Base-by-base conservation (phyloP, 1,140 invertebrate species). In the Alviniconcha marisindica region DNA sequence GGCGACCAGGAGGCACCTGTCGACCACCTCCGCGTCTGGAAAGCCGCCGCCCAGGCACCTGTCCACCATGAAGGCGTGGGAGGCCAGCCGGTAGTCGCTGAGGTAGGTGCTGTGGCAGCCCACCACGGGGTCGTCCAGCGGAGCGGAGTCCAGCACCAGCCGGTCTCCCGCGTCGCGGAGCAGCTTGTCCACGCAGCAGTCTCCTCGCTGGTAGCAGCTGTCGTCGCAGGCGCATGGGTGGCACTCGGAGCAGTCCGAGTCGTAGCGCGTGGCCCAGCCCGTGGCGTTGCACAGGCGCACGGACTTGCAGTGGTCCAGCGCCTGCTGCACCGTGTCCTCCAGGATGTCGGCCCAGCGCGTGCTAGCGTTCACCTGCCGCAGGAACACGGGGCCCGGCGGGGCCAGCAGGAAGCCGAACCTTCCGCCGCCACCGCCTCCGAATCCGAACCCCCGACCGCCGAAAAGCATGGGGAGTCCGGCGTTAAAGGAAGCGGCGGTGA, bases 61-160 rank as follows among this genome's bases (percentile, higher is more conserved):
- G 78, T 80, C 78, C n/a, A 80, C 56, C 78, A 80, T 80, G 78
- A 42, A n/a, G 12, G 78, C 78, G 78, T 66, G 56, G 40, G 33
- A 15, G n/a, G 56, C 24, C 14, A 24, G 24, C 18, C 21, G n/a
- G 40, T 42, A 42, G 28, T 40, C 14, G 15, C 10, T 80, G 60
- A 44, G 7, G 78, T 66, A 31, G 24, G 28, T 44, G 78, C 36
- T 56, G 54, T 66, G 78, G 33, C 78, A 80, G n/a, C 78, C 78
- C 31, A 24, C 42, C 51, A 1, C 10, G 2, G 51, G 5, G 3
- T 18, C 24, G 2, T 60, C 54, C 28, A n/a, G 36, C 4, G 56
- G 78, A 33, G 7, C 2, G 7, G 36, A 38, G 24, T 44, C 21
- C 78, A 80, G 36, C 7, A 80, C 56, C 33, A 69, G 60, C 4